A percentile compares a stretch with the other conserved stretches of the same genome.
Evolutionary conservation across 2,888 invertebrate species (phyloP).

Genomic region (Apomyelois bistriatella): DNA sequence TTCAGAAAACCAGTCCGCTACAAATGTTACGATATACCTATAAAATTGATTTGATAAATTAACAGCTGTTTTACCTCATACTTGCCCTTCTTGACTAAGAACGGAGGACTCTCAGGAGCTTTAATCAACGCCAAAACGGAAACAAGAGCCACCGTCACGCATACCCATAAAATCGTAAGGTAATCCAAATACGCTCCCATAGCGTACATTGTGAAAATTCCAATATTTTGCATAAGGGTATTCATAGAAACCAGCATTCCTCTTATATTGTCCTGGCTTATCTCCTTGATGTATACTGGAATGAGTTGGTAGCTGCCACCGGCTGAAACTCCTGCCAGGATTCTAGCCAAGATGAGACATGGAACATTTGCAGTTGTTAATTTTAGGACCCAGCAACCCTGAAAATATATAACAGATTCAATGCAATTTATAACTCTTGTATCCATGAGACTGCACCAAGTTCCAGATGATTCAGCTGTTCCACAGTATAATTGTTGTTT

Average conservation of each 20-base stretch:
- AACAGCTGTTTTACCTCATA: conserved; percentile 48
- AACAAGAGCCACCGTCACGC: conserved; percentile 38
- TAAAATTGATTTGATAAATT: too few relatives aligned
- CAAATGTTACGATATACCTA: too few relatives aligned
- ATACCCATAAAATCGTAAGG: conserved; percentile 40
- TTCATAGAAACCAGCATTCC: conserved; percentile 48
- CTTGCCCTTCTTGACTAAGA: conserved; percentile 48
- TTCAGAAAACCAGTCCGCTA: too few relatives aligned
- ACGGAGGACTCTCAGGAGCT: conserved; percentile 60
- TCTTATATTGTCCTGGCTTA: conserved; percentile 53
- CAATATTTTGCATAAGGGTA: conserved; percentile 46
- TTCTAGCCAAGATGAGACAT: conserved; percentile 43
- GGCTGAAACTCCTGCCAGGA: conserved; percentile 44
- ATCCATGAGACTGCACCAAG: too few relatives aligned
- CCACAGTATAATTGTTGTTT: too few relatives aligned
- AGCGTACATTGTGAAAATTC: conserved; percentile 48
- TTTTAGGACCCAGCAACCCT: conserved; percentile 55
- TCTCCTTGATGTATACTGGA: conserved; percentile 57
- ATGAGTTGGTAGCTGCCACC: conserved; percentile 52
- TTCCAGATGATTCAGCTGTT: too few relatives aligned
- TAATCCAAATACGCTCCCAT: conserved; percentile 53
- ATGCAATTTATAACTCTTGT: too few relatives aligned
- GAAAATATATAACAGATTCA: conserved; percentile 18
- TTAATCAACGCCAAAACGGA: conserved; percentile 44
- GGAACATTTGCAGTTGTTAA: conserved; percentile 33